Base-by-base conservation (phyloP, 2,797 vertebrate species). In the Tenualosa thibaudeaui region DNA sequence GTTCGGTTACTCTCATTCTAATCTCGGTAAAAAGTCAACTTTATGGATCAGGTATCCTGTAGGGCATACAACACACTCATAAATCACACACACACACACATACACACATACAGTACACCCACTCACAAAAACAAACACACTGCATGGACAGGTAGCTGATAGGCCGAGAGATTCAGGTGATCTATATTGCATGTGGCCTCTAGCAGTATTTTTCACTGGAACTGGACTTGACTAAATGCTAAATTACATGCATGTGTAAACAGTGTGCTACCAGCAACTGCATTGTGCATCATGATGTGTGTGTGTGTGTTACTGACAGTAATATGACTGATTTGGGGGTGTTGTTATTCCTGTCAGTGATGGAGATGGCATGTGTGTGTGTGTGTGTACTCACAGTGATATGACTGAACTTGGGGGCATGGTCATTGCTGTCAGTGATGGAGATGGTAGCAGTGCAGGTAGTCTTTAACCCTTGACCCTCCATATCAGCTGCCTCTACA, bases 401-500 rank as follows among this genome's bases (percentile, higher is more conserved):
- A 3, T 31, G 62, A 26, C 9, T 46, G 7, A 46, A 46, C 1
- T 46, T 46, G 2, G 46, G 4, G 3, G 46, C 46, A 3, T 46
- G 46, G 7, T 46, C 46, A 46, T 46, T 46, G 46, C 46, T 46
- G 0, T 98, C 96, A 0, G 86, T 91, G 62, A 98, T 81, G 0
- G 89, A 92, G 31, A 97, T 94, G 81, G 94, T 7, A 0, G 94
- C 96, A 0, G 83, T 95, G 51, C 93, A 94, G 0, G 94, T 94
- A 31, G 86, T 90, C 3, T 87, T 85, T 0, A 95, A 89, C 31
- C 97, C 97, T 0, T 0, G 0, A 0, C 97, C 97, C 43, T 93
- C 89, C 90, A 95, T 88, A 83, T 98, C 97, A 0, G 96, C 94
- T 81, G 96, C 97, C 71, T 94, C 89, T 56, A 98, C 87, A 58